phyloP scores from a whole-genome alignment of 1,140 invertebrate genomes.

The Odontomachus brunneus region DNA sequence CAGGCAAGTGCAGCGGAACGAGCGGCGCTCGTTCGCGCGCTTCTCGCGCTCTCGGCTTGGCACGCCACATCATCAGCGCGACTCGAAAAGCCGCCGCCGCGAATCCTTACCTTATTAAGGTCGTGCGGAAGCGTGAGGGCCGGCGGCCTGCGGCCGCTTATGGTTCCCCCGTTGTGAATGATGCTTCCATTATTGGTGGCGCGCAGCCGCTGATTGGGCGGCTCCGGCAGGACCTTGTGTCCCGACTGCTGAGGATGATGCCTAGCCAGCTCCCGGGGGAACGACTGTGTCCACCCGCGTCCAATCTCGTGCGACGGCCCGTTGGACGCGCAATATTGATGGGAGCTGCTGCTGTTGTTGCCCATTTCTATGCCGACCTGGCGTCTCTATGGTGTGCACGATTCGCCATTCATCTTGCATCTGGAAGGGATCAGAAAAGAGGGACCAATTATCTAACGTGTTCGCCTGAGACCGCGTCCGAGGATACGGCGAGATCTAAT shows the following conservation, averaged over 20 bases:
- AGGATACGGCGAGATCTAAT: constrained; percentile 30
- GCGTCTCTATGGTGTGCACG: constrained; percentile 55
- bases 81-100: constrained; percentile 56
- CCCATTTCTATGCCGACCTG: constrained; percentile 74
- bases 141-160: constrained; percentile 87
- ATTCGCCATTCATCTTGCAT: constrained; percentile 68
- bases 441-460: constrained; percentile 46
- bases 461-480: constrained; percentile 30
- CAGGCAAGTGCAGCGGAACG: neutral
- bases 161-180: constrained; percentile 91
- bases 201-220: constrained; percentile 87
- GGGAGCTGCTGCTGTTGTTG: constrained; percentile 75
- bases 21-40: neutral
- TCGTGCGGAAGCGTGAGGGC: constrained; percentile 78
- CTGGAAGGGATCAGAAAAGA: constrained; percentile 56
- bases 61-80: constrained; percentile 54
- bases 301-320: constrained; percentile 68
- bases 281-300: constrained; percentile 84
- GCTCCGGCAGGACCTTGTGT: constrained; percentile 89
- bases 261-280: constrained; percentile 81
- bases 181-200: constrained; percentile 92
- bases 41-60: too few relatives aligned
- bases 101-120: constrained; percentile 77
- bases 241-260: constrained; percentile 78
- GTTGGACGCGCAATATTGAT: constrained; percentile 69